Evolutionary conservation across 2,888 invertebrate species (phyloP).

Genomic region (Colostygia pectinataria): DNA sequence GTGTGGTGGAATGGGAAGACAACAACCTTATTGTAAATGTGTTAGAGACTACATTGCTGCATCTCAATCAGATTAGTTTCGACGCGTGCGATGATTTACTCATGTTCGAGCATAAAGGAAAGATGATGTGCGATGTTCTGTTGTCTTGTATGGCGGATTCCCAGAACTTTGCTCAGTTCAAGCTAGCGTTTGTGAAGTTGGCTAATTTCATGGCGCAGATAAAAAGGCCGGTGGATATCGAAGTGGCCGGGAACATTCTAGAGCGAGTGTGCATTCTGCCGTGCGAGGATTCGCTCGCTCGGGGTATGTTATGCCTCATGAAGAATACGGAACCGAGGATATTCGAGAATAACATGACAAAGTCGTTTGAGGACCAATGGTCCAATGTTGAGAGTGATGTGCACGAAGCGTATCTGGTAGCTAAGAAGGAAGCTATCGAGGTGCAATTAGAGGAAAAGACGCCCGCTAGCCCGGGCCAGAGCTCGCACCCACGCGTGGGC

Average conservation of each 20-base stretch:
- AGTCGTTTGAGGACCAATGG: conserved; percentile 52
- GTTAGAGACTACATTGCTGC: conserved; percentile 51
- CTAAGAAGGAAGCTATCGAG: conserved; percentile 20
- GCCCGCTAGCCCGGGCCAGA: too few relatives aligned
- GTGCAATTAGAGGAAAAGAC: too few relatives aligned
- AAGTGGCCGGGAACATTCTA: conserved; percentile 52
- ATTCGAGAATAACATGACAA: conserved; percentile 48
- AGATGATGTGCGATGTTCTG: conserved; percentile 53
- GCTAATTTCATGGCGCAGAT: conserved; percentile 50
- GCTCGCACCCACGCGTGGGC: not conserved
- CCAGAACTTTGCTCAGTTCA: conserved; percentile 69
- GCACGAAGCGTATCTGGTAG: conserved; percentile 37
- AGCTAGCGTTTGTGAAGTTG: conserved; percentile 56
- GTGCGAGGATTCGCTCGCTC: conserved; percentile 47
- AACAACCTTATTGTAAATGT: conserved; percentile 35
- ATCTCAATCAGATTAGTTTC: conserved; percentile 54
- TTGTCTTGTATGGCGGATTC: conserved; percentile 57
- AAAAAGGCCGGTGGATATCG: conserved; percentile 42
- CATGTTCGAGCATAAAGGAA: conserved; percentile 24
- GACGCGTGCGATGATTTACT: conserved; percentile 49
- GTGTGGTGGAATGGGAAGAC: conserved; percentile 35
- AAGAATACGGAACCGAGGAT: conserved; percentile 50
- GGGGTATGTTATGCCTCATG: conserved; percentile 52
- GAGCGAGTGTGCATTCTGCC: conserved; percentile 66
- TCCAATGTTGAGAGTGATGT: conserved; percentile 34